A percentile compares a stretch with the other conserved stretches of the same genome.
phyloP scores from a whole-genome alignment of 2,113 vertebrate species.

The Sturnira hondurensis region DNA sequence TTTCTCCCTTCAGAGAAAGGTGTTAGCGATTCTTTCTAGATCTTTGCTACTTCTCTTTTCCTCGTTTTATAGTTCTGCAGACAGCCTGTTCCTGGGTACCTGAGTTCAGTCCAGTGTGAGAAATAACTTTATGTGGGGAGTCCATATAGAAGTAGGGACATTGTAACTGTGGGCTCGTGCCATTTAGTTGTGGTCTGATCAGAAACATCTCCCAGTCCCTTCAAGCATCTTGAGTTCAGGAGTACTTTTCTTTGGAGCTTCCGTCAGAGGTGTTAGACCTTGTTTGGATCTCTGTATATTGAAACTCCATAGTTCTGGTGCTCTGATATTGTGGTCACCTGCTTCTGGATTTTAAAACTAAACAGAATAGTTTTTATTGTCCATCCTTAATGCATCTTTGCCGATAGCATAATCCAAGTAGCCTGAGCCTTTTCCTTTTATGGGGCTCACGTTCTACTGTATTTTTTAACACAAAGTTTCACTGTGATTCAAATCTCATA shows the following conservation, averaged over 20 bases:
- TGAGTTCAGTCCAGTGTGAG: not conserved
- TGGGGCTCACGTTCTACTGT: not conserved
- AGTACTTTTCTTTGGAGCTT: not conserved
- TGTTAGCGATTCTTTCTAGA: not conserved
- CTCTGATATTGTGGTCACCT: not conserved
- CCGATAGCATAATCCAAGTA: not conserved
- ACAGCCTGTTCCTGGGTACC: not conserved
- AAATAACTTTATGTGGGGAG: not conserved
- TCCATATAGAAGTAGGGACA: not conserved
- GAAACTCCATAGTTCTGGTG: not conserved
- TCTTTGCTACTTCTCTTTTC: not conserved
- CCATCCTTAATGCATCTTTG: not conserved
- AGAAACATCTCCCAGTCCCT: not conserved
- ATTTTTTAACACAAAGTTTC: not conserved
- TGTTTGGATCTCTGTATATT: not conserved
- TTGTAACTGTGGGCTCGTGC: not conserved
- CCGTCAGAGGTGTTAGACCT: not conserved
- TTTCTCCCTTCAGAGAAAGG: not conserved
- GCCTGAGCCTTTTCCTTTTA: not conserved
- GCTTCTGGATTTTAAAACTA: not conserved
- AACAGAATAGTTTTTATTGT: not conserved
- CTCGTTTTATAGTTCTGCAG: not conserved
- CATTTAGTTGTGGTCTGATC: not conserved
- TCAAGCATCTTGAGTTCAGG: not conserved
- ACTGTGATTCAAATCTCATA: not conserved